Percentiles rank a stretch among this genome's conserved stretches.
These are phyloP conservation scores for Ctenicera cuprea DNA, from an alignment of 2,888 invertebrate species.

Conservation along the genomic window DNA sequence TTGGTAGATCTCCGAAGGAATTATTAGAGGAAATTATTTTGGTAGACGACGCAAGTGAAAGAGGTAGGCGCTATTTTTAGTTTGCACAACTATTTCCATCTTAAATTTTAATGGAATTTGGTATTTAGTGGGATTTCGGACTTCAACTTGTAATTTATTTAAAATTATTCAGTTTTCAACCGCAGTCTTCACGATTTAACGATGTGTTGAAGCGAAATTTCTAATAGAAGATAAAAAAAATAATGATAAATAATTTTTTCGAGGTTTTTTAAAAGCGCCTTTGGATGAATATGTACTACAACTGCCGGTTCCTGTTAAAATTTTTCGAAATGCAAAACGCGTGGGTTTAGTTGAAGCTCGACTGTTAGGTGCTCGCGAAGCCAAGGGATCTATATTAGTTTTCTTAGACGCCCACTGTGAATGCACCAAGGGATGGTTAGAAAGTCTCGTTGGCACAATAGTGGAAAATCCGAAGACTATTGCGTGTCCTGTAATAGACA, in stretches of 20 bases:
- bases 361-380: constrained; percentile 83
- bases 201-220: too few relatives aligned
- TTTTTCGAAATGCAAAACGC: constrained; percentile 80
- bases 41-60: constrained; percentile 92
- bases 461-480: constrained; percentile 78
- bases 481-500: constrained; percentile 92
- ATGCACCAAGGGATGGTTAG: constrained; percentile 84
- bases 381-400: constrained; percentile 86
- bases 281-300: constrained; percentile 81
- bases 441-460: constrained; percentile 76
- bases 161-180: too few relatives aligned
- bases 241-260: constrained; percentile 49
- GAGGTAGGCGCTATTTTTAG: constrained; percentile 79
- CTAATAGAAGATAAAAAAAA: too few relatives aligned
- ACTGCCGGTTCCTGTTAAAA: constrained; percentile 78
- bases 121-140: too few relatives aligned
- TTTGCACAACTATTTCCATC: too few relatives aligned
- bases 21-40: constrained; percentile 90
- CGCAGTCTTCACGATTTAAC: too few relatives aligned
- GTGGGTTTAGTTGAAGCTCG: constrained; percentile 90
- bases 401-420: constrained; percentile 97
- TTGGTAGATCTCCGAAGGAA: constrained; percentile 87
- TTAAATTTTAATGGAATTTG: too few relatives aligned
- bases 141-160: too few relatives aligned
- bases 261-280: constrained; percentile 78